Evolutionary conservation across 2,888 invertebrate genomes (phyloP).

Genomic region (Drepanosiphum platanoidis): DNA sequence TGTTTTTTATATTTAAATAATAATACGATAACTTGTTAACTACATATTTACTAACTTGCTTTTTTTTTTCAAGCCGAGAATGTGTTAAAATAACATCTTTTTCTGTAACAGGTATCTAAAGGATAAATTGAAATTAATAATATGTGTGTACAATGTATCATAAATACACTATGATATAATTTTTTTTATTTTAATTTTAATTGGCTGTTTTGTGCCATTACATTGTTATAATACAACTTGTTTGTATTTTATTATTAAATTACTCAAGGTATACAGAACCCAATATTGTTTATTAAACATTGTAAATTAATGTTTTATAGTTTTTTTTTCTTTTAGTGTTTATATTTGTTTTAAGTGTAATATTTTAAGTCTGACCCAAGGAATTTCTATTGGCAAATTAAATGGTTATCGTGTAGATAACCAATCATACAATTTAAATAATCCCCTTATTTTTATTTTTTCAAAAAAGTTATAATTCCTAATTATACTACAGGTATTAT

Average conservation of each 20-base stretch:
- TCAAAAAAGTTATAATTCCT: background rate
- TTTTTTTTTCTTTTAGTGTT: constrained; percentile 39
- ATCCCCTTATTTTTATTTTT: constrained; percentile 17
- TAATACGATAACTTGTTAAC: background rate
- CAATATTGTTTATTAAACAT: constrained; percentile 1
- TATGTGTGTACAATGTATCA: constrained; percentile 30
- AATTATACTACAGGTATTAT: constrained; percentile 16
- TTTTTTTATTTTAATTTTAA: constrained; percentile 12
- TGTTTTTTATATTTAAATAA: background rate
- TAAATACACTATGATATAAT: background rate
- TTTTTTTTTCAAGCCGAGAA: background rate
- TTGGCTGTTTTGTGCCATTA: constrained; percentile 35
- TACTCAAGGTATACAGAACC: constrained; percentile 13
- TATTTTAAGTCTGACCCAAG: constrained; percentile 54
- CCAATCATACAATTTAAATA: constrained; percentile 1
- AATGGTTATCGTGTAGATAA: constrained; percentile 21
- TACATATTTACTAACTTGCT: constrained; percentile 7
- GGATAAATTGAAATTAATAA: background rate
- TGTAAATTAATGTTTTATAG: constrained; percentile 11
- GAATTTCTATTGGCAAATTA: constrained; percentile 47
- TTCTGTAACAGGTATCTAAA: background rate
- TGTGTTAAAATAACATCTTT: background rate
- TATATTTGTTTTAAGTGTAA: constrained; percentile 39
- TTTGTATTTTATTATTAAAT: constrained; percentile 32
- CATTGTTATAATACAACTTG: constrained; percentile 7